Conservation (phyloP, 2,797 vertebrate genomes). For the Buphagus erythrorhynchus region DNA sequence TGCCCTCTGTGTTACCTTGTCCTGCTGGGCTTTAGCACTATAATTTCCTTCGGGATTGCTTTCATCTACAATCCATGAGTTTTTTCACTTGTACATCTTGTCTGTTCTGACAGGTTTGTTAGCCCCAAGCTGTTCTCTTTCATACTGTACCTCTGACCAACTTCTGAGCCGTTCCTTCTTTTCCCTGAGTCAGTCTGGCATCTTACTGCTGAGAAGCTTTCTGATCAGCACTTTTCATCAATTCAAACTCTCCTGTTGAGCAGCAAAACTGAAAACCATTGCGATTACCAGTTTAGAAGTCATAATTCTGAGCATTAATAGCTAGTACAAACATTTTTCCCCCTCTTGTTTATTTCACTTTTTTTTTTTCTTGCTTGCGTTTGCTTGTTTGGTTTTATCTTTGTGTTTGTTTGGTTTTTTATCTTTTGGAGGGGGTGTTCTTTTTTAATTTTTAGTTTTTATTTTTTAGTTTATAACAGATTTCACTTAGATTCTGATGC, state of each 20-base stretch:
- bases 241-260: not conserved
- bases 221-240: not conserved
- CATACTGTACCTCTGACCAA: not conserved
- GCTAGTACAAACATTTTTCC: not conserved
- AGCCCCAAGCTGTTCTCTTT: not conserved
- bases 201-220: not conserved
- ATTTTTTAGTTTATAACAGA: not conserved
- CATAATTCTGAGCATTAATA: not conserved
- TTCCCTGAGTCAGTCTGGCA: not conserved
- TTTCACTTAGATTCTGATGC: not conserved
- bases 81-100: not conserved
- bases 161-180: not conserved
- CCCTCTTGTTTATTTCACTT: not conserved
- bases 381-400: not conserved
- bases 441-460: not conserved
- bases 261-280: not conserved
- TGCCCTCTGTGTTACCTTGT: not conserved
- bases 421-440: fast-evolving
- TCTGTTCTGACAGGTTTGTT: not conserved
- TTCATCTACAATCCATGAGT: not conserved
- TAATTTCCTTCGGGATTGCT: not conserved
- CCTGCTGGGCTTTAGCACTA: not conserved
- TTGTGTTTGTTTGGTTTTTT: not conserved
- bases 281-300: not conserved
- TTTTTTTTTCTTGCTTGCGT: not conserved